Percentiles rank a stretch among this genome's conserved stretches.
These are phyloP conservation scores for Carassius auratus DNA, from an alignment of 2,113 vertebrate species.

Conservation along the genomic window DNA sequence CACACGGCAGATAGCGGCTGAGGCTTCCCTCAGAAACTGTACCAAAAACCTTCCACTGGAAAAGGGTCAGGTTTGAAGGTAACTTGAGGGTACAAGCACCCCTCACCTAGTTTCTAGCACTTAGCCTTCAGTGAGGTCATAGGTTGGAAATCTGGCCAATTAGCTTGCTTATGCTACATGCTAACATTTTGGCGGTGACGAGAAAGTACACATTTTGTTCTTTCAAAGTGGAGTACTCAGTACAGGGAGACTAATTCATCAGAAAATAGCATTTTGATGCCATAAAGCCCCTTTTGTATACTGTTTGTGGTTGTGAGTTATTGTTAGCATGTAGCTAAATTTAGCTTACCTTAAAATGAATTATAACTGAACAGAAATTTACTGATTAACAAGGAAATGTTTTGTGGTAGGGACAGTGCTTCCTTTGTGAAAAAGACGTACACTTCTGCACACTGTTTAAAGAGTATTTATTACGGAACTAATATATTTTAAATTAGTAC, in stretches of 20 bases:
- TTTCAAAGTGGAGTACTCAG: background rate
- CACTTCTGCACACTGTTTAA: no score
- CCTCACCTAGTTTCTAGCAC: background rate
- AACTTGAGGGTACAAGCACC: conserved; percentile 33
- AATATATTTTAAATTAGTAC: no score
- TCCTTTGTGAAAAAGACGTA: background rate
- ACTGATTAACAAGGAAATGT: background rate
- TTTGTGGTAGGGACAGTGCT: background rate
- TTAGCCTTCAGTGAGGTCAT: background rate
- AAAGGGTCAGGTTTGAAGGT: conserved; percentile 75
- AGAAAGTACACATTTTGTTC: background rate
- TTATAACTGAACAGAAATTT: background rate
- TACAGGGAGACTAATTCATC: background rate
- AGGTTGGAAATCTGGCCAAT: background rate
- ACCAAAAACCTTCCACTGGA: conserved; percentile 75
- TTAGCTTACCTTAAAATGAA: background rate
- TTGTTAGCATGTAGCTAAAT: background rate
- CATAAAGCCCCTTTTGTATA: background rate
- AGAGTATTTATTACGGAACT: no score
- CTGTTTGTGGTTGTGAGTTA: background rate
- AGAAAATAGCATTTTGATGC: background rate
- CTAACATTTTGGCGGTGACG: background rate
- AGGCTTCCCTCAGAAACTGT: conserved; percentile 75
- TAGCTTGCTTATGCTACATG: background rate
- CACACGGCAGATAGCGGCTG: conserved; percentile 67